Evolutionary conservation across 2,113 vertebrate species (phyloP).

Genomic region (Microtus pennsylvanicus): DNA sequence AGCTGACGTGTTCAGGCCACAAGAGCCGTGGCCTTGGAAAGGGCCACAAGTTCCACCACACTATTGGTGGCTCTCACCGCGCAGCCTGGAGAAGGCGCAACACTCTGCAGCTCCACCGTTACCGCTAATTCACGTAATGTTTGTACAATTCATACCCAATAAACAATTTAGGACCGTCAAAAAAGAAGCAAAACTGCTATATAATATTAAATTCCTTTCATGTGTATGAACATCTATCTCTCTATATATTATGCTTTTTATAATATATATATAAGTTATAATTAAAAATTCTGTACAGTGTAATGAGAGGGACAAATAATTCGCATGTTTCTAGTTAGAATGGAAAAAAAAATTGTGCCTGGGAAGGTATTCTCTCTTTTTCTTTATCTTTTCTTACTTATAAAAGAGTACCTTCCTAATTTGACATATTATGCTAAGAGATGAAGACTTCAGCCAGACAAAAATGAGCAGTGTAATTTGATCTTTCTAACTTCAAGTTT

Average conservation of each 20-base stretch:
- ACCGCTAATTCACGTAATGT: no score
- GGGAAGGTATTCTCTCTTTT: background rate
- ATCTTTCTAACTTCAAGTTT: constrained; percentile 58
- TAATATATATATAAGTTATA: background rate
- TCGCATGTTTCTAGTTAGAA: constrained; percentile 2
- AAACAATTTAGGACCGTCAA: no score
- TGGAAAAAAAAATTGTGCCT: background rate
- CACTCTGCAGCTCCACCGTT: no score
- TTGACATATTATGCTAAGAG: constrained; percentile 54
- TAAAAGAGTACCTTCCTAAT: constrained; percentile 44
- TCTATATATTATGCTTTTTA: background rate
- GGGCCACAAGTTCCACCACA: no score
- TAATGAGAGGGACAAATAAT: background rate
- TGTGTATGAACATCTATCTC: accelerated
- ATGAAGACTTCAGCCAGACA: constrained; percentile 61
- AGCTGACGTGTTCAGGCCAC: no score
- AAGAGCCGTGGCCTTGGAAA: no score
- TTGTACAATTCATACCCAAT: no score
- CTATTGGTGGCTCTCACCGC: no score
- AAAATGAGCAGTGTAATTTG: constrained; percentile 59
- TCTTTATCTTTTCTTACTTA: background rate
- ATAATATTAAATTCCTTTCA: background rate
- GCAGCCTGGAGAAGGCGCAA: no score
- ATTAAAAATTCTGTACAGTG: background rate
- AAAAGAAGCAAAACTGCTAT: background rate